phyloP scores from a whole-genome alignment of 92 coral and sea anemone species.

The Anthopleura xanthogrammica region DNA sequence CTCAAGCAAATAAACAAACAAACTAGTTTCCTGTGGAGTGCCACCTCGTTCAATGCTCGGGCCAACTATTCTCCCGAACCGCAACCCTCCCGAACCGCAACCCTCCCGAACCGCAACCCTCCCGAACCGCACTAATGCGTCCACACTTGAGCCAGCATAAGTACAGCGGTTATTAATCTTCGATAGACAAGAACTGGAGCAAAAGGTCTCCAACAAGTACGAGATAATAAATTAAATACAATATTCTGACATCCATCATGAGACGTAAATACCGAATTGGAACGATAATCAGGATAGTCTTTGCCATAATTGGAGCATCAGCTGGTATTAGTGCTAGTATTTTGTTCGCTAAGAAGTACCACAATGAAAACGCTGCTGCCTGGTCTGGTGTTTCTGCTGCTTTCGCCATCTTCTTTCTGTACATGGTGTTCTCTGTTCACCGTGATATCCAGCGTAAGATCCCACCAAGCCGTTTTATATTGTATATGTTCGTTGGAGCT shows the following conservation, averaged over 20 bases:
- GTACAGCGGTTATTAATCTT: neutral
- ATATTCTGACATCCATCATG: neutral
- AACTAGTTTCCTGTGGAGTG: too few species aligned
- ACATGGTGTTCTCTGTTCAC: conserved; percentile 54
- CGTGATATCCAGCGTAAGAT: conserved; percentile 58
- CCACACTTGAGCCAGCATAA: neutral
- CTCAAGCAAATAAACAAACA: too few species aligned
- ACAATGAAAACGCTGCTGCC: conserved; percentile 60
- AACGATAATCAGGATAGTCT: conserved; percentile 38
- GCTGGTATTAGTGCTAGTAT: conserved; percentile 67
- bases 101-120: too few species aligned
- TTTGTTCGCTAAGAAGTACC: conserved; percentile 50
- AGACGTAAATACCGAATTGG: conserved; percentile 19
- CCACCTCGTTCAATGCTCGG: too few species aligned
- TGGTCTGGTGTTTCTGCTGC: conserved; percentile 83
- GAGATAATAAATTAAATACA: neutral
- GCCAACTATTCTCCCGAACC: too few species aligned
- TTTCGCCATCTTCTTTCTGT: conserved; percentile 55
- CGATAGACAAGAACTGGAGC: neutral
- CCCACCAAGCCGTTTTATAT: conserved; percentile 35
- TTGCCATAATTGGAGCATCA: conserved; percentile 58
- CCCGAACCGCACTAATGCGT: too few species aligned
- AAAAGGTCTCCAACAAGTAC: too few species aligned
- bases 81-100: too few species aligned
- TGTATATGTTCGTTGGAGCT: conserved; percentile 50